phyloP scores from a whole-genome alignment of 2,888 invertebrate genomes.

The Copidosoma aretas region DNA sequence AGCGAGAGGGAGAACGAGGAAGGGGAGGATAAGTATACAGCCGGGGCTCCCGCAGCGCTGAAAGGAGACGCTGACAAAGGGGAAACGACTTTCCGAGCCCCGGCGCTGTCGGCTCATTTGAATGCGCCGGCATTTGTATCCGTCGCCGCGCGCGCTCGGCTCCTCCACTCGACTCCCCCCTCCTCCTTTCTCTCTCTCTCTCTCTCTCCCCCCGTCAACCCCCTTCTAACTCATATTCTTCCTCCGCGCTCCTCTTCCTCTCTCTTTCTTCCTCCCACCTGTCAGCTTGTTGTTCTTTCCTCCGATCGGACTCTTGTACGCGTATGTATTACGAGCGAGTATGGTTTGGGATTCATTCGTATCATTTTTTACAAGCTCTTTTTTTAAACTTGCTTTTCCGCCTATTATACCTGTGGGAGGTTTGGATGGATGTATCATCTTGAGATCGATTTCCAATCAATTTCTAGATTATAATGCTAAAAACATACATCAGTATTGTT shows the following conservation, averaged over 20 bases:
- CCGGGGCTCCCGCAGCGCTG: constrained; percentile 6
- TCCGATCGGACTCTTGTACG: too few relatives aligned
- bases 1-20: not conserved
- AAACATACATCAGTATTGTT: too few relatives aligned
- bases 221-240: too few relatives aligned
- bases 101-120: constrained; percentile 43
- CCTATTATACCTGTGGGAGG: too few relatives aligned
- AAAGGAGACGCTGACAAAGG: constrained; percentile 33
- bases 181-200: not conserved
- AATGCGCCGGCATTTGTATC: constrained; percentile 44
- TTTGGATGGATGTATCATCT: too few relatives aligned
- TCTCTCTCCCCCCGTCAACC: constrained; percentile 2
- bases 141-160: constrained; percentile 30
- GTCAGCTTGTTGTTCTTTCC: too few relatives aligned
- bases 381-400: too few relatives aligned
- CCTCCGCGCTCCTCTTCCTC: not conserved
- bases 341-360: too few relatives aligned
- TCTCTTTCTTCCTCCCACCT: not conserved
- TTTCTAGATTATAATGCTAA: too few relatives aligned
- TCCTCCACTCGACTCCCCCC: not conserved
- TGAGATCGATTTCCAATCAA: too few relatives aligned
- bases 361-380: too few relatives aligned
- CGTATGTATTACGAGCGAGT: too few relatives aligned
- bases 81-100: constrained; percentile 37
- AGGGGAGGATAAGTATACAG: not conserved